These are phyloP conservation scores for Carabus problematicus DNA, from an alignment of 2,888 invertebrate genomes.

Conservation along the genomic window DNA sequence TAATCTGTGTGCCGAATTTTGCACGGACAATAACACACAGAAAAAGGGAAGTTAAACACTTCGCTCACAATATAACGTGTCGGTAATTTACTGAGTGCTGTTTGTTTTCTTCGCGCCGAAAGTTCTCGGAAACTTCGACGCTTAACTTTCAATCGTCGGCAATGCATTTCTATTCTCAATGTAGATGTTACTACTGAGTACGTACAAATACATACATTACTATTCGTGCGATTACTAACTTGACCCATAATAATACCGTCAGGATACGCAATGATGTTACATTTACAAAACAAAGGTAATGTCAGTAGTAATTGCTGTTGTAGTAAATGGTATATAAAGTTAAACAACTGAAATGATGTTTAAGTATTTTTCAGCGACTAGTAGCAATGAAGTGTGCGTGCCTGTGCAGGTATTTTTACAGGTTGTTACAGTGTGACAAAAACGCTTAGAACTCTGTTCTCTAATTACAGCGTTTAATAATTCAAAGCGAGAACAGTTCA, in stretches of 20 bases:
- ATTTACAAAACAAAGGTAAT: no score
- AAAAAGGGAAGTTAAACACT: slow-evolving; percentile 38
- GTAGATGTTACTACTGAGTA: background rate
- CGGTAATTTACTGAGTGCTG: slow-evolving; percentile 41
- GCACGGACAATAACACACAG: slow-evolving; percentile 39
- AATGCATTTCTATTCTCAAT: slow-evolving; percentile 33
- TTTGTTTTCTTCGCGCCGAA: slow-evolving; percentile 32
- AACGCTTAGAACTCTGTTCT: no score
- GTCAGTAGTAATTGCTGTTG: no score
- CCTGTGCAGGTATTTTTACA: no score
- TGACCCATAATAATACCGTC: no score
- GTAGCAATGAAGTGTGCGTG: no score
- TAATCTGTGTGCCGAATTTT: slow-evolving; percentile 42
- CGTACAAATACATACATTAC: background rate
- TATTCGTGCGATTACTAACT: no score
- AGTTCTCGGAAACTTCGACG: slow-evolving; percentile 27
- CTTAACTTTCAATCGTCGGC: slow-evolving; percentile 35
- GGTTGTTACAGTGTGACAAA: no score
- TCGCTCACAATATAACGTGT: slow-evolving; percentile 39
- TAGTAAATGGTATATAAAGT: no score
- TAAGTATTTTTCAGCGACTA: no score
- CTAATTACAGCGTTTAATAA: slow-evolving; percentile 20
- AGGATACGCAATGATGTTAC: no score
- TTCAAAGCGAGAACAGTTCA: background rate
- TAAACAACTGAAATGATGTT: no score